Evolutionary conservation across 1,140 invertebrate genomes (phyloP), one percentile per base, ranked within the genome.

Genomic region (Camponotus floridanus): DNA sequence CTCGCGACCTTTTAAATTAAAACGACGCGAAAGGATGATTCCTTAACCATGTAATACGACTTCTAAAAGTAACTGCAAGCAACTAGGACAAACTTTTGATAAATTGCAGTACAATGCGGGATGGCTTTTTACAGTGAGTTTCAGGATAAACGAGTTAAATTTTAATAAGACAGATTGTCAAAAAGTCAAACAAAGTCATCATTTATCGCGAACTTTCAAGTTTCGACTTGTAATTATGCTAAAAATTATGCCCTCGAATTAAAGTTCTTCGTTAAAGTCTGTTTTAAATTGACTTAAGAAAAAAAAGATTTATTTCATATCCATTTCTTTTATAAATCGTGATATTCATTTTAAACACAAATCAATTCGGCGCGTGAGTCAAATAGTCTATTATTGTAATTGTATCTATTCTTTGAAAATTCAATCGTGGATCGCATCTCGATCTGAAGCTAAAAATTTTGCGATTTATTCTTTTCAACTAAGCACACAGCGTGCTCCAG

Each of bases 81-180:
- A 83, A 83, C 68, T 83, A 61, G 79, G 55, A 83, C 79, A 48
- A 83, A 83, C 79, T 83, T 83, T 74, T 74, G 79, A 74, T 83
- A 48, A 74, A 83, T 83, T 74, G 79, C 39, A 18, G 26, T 26
- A 73, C 68, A 71, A 83, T 83, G 68, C 26, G 26, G 31, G 59
- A 48, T 36, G 8, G 26, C 68, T 83, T 62, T 62, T 39, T 33
- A 61, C 51, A 26, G 36, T 3, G 31, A 15, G 13, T 39, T 18
- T 7, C 18, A 5, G 57, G 74, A 48, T 61, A 36, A 83, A 61
- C 55, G 42, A 57, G 13, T 62, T 0, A 61, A 73, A 83, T 83
- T 83, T 61, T 83, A 71, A 81, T 73, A 42, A 83, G 57, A 55
- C 31, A 8, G 9, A 74, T 83, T 31, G n/a, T 15, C 67, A 18